Evolutionary conservation across 2,888 invertebrate species (phyloP), one percentile per base, ranked within the genome.

Genomic region (Luperina testacea): DNA sequence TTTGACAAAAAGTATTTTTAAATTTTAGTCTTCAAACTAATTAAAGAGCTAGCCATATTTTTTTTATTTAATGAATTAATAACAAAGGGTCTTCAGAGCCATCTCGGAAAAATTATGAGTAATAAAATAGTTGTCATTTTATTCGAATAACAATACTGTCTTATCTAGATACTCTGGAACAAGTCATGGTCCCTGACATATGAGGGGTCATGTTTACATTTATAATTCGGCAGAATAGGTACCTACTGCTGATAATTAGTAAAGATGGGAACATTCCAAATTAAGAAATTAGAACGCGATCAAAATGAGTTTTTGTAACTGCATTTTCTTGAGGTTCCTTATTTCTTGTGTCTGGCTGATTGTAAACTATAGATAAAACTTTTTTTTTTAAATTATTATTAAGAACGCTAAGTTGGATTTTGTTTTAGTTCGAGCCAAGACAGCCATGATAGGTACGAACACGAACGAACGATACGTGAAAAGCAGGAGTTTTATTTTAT

Each of bases 171-270:
- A 71, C 75, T 51, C 51, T 72, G 81, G 53, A 51, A 74, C 65
- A 77, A 75, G 78, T 87, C 88, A 85, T 75, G 83, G 81, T 71
- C 80, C 53, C 51, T 51, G 63, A 71, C 80, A 64, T 67, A 75
- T 61, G 67, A 61, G 45, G 77, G 78, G 78, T 85, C 80, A 81
- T 89, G 82, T 88, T 83, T 88, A 87, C 83, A 74, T 75, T 48
- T 82, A 74, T 59, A 72, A 71, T 83, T 87, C n/a, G 77, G 78
- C 75, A 71, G 42, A 59, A 15, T 83, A 68, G 17, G n/a, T 71
- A 68, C n/a, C 11, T 71, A 63, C 63, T 81, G 81, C 70, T 70
- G 38, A 87, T 74, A 65, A 65, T 75, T n/a, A 48, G 5, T 72
- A 65, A 38, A 17, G 61, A 67, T n/a, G 48, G 11, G 0, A 24